Conservation (phyloP, 1,140 invertebrate genomes). For the Druon quercuslanigerum region DNA sequence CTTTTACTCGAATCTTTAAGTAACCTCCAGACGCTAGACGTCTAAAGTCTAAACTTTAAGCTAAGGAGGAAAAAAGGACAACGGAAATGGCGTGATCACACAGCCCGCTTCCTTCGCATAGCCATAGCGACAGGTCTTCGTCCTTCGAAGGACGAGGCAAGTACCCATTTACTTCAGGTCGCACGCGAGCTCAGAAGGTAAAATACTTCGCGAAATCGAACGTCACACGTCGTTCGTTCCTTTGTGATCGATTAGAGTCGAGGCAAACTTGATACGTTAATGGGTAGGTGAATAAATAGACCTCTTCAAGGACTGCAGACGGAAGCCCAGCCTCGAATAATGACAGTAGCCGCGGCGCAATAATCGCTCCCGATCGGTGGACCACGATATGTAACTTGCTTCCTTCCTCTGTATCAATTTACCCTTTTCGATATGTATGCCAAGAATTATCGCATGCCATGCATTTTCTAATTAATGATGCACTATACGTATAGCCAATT, state of each 20-base stretch:
- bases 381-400: background rate
- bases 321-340: constrained; percentile 29
- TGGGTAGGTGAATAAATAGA: constrained; percentile 28
- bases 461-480: too few species aligned
- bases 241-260: constrained; percentile 24
- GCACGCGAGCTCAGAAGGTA: background rate
- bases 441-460: background rate
- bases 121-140: background rate
- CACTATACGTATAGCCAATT: too few species aligned
- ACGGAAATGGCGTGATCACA: background rate
- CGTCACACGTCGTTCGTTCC: background rate
- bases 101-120: background rate
- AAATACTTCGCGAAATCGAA: constrained; percentile 17
- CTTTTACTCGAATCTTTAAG: background rate
- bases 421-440: background rate
- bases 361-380: constrained; percentile 3
- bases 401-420: constrained; percentile 13
- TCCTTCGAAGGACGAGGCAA: constrained; percentile 13
- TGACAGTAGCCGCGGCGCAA: background rate
- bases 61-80: background rate
- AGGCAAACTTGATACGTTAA: constrained; percentile 30
- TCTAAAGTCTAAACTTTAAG: background rate
- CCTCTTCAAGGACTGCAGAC: constrained; percentile 9
- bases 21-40: constrained; percentile 17
- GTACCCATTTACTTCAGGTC: background rate